Evolutionary conservation across 1,140 invertebrate genomes (phyloP).

Genomic region (Olivierus martensii): DNA sequence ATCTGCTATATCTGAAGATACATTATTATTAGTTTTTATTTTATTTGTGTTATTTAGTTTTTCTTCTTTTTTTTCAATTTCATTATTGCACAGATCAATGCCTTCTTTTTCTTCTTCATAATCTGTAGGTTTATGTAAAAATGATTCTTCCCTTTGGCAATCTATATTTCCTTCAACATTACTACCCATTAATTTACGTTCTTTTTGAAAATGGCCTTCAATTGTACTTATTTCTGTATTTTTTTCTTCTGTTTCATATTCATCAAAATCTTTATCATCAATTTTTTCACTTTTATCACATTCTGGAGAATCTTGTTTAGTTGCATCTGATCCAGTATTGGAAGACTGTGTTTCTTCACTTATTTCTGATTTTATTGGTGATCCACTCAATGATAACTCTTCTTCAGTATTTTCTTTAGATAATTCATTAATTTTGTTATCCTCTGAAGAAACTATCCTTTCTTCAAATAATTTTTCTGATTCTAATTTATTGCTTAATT

Average conservation of each 20-base stretch:
- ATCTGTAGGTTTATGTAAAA: not conserved
- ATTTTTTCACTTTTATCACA: constrained; percentile 1
- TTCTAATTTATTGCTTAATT: not conserved
- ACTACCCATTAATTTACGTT: too few relatives aligned
- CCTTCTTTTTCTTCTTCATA: not conserved
- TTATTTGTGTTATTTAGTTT: not conserved
- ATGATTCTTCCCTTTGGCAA: not conserved
- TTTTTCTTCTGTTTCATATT: constrained; percentile 6
- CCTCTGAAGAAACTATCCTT: too few relatives aligned
- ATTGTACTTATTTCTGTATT: not conserved
- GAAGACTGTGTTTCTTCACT: constrained; percentile 2
- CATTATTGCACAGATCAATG: not conserved
- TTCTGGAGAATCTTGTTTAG: not conserved
- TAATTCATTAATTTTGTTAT: too few relatives aligned
- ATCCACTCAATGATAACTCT: not conserved
- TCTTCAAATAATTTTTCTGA: not conserved
- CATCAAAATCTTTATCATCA: constrained; percentile 6
- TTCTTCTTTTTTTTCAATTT: not conserved
- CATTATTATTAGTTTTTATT: not conserved
- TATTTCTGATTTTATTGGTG: not conserved
- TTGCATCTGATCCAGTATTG: not conserved
- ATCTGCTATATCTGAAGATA: not conserved
- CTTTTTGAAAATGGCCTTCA: not conserved
- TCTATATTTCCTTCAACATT: not conserved
- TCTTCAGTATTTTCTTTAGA: not conserved